phyloP scores from a whole-genome alignment of 2,797 vertebrate genomes.

The Coregonus suidteri region DNA sequence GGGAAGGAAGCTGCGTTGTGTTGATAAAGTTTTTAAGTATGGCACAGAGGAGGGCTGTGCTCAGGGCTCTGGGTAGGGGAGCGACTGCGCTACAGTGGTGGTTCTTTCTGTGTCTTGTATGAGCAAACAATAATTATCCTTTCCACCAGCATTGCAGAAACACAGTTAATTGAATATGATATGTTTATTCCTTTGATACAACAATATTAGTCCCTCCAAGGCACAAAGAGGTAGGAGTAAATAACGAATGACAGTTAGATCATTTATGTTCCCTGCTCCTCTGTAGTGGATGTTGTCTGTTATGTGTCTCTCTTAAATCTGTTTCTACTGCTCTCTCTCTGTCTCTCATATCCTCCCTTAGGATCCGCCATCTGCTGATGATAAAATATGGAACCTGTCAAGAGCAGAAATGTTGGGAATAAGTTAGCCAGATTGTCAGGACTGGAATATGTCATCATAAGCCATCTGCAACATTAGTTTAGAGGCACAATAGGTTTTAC shows the following conservation, averaged over 20 bases:
- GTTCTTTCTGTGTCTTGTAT: constrained; percentile 29
- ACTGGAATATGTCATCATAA: constrained; percentile 29
- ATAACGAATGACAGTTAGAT: neutral
- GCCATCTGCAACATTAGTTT: constrained; percentile 29
- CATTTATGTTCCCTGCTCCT: neutral
- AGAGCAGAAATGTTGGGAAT: constrained; percentile 35
- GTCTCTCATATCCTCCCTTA: constrained; percentile 54
- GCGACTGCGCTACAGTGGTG: constrained; percentile 29
- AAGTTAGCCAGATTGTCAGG: constrained; percentile 53
- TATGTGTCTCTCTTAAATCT: neutral
- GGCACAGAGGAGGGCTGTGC: constrained; percentile 28
- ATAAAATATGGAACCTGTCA: constrained; percentile 50
- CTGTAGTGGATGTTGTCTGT: constrained; percentile 3
- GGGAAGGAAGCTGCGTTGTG: constrained; percentile 57
- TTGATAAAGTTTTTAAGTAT: constrained; percentile 66
- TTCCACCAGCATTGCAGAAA: constrained; percentile 19
- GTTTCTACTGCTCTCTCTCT: constrained; percentile 7
- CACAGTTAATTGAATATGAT: constrained; percentile 4
- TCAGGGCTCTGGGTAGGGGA: constrained; percentile 11
- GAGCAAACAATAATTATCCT: constrained; percentile 20
- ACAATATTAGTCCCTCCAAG: neutral
- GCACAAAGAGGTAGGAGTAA: neutral
- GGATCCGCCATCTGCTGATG: constrained; percentile 55
- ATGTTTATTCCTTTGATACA: neutral
- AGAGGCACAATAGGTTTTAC: neutral